Percentiles rank a stretch among this genome's conserved stretches.
These are phyloP conservation scores for Euphysa ruthae DNA, from an alignment of 30 jellyfish, hydroid and myxozoan species.

Conservation along the genomic window DNA sequence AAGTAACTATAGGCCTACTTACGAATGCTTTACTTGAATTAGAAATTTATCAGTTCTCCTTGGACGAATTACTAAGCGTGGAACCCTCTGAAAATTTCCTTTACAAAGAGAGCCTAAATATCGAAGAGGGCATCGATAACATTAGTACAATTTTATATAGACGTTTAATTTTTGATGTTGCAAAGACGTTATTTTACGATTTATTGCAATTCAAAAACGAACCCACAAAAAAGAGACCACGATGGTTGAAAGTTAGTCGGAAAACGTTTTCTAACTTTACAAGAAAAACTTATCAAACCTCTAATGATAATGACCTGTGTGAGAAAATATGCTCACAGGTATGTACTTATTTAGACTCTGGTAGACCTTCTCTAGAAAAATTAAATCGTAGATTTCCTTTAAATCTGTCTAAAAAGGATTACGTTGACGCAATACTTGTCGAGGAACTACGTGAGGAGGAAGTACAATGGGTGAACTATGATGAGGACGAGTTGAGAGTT, in stretches of 20 bases:
- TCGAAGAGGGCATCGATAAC: no score
- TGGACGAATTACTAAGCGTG: conserved; percentile 26
- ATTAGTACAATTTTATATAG: conserved; percentile 40
- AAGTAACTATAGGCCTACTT: conserved; percentile 41
- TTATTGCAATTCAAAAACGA: conserved; percentile 41
- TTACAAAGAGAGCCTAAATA: conserved; percentile 20
- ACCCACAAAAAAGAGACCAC: conserved; percentile 47
- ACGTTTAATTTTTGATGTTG: conserved; percentile 66
- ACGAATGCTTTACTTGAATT: conserved; percentile 45
- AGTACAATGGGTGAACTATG: conserved; percentile 92
- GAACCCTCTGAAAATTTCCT: conserved; percentile 32
- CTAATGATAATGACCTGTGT: conserved; percentile 43
- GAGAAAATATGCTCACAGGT: conserved; percentile 52
- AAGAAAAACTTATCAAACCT: conserved; percentile 43
- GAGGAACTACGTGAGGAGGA: conserved; percentile 97
- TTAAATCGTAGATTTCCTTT: conserved; percentile 82
- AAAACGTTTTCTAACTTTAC: conserved; percentile 76
- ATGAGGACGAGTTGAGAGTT: conserved; percentile 83
- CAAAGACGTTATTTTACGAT: conserved; percentile 59
- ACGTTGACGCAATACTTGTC: conserved; percentile 90
- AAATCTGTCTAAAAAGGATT: conserved; percentile 81
- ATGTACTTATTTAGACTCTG: conserved; percentile 59
- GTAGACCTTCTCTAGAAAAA: conserved; percentile 73
- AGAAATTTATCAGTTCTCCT: conserved; percentile 3
- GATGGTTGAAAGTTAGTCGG: conserved; percentile 60